Percentiles rank a stretch among this genome's conserved stretches.
phyloP scores from a whole-genome alignment of 1,140 invertebrate species.

The Diorhabda sublineata region DNA sequence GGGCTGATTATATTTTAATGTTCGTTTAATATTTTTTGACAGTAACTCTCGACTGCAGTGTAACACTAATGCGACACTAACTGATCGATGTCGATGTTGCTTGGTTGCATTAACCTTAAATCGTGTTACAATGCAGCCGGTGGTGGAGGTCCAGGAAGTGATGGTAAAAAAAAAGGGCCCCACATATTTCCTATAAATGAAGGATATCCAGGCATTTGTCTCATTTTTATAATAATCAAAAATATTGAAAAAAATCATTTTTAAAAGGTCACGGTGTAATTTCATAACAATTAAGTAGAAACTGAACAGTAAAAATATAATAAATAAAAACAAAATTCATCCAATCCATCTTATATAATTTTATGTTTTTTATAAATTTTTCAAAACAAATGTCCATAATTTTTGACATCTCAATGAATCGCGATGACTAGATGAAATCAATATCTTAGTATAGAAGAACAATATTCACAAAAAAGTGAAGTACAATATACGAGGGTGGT shows the following conservation, averaged over 20 bases:
- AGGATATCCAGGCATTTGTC: neutral
- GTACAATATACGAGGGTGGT: too few species aligned
- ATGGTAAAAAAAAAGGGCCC: constrained; percentile 10
- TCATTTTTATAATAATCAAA: neutral
- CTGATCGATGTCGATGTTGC: constrained; percentile 40
- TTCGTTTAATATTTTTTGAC: constrained; percentile 40
- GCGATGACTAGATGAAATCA: too few species aligned
- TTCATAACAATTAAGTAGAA: neutral
- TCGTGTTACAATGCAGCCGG: constrained; percentile 48
- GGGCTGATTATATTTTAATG: constrained; percentile 44
- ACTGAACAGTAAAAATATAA: neutral
- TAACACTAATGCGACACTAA: constrained; percentile 45
- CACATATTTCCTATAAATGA: neutral
- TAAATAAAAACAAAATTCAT: neutral
- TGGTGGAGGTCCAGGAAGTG: constrained; percentile 31
- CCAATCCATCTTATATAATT: neutral
- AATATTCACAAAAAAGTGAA: too few species aligned
- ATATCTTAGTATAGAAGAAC: too few species aligned
- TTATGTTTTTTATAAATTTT: too few species aligned
- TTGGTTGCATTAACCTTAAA: constrained; percentile 38
- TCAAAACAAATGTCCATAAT: too few species aligned
- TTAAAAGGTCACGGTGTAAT: neutral
- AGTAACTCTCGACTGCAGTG: constrained; percentile 48
- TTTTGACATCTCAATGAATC: too few species aligned
- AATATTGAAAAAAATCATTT: neutral